phyloP scores from a whole-genome alignment of 1,140 invertebrate genomes.

The Cyclargus thomasi region DNA sequence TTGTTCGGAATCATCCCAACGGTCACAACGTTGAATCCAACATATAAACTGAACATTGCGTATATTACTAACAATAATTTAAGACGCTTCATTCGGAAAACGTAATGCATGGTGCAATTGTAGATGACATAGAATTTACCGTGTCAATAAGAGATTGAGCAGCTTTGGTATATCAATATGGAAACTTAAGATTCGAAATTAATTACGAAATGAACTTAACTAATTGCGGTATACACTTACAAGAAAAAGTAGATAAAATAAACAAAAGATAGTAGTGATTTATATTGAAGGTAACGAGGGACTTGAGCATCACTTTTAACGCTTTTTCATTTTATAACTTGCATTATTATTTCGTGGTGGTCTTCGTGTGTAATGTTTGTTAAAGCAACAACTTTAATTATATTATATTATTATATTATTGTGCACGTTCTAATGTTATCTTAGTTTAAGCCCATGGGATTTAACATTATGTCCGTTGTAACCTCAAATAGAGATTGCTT shows the following conservation, averaged over 20 bases:
- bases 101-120: neutral
- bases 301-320: neutral
- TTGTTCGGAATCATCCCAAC: constrained; percentile 24
- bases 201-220: constrained; percentile 3
- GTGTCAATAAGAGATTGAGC: neutral
- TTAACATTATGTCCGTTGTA: no score
- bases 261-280: constrained; percentile 3
- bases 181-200: neutral
- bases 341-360: neutral
- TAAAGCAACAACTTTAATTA: no score
- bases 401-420: no score
- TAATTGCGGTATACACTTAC: constrained; percentile 1
- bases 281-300: neutral
- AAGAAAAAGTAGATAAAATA: neutral
- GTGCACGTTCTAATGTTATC: no score
- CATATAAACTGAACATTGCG: neutral
- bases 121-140: neutral
- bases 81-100: neutral
- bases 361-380: neutral
- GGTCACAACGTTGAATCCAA: neutral
- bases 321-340: neutral
- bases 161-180: neutral
- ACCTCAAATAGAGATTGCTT: no score
- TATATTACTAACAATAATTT: neutral
- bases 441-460: no score